Conservation (phyloP, 2,113 vertebrate species). For the Erpornis zantholeuca region DNA sequence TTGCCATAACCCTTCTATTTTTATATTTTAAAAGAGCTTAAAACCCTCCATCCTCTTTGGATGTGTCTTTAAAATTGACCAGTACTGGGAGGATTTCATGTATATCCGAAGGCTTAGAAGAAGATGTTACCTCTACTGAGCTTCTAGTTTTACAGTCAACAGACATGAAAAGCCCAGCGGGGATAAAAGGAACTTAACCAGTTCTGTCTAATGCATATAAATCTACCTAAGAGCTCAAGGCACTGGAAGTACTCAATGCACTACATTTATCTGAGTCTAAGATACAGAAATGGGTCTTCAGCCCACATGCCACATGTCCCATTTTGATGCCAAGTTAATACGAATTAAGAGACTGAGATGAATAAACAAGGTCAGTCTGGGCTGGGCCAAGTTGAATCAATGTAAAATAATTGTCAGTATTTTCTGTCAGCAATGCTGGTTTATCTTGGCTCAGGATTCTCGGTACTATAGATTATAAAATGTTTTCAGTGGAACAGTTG, state of each 20-base stretch:
- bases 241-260: conserved; percentile 64
- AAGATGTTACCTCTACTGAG: conserved; percentile 64
- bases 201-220: conserved; percentile 81
- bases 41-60: conserved; percentile 75
- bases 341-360: conserved; percentile 72
- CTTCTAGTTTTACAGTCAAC: conserved; percentile 80
- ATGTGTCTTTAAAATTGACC: conserved; percentile 79
- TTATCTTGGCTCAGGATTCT: conserved; percentile 71
- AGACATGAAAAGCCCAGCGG: conserved; percentile 76
- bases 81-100: conserved; percentile 79
- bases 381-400: conserved; percentile 72
- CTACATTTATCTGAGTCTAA: conserved; percentile 67
- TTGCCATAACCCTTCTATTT: conserved; percentile 78
- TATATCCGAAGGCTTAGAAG: conserved; percentile 79
- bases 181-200: conserved; percentile 81
- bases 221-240: conserved; percentile 82
- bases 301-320: conserved; percentile 70
- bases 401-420: conserved; percentile 74
- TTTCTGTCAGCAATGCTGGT: conserved; percentile 71
- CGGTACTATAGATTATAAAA: conserved; percentile 63
- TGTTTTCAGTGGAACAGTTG: conserved; percentile 65
- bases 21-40: conserved; percentile 82
- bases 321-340: conserved; percentile 73
- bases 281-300: conserved; percentile 72
- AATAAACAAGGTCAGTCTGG: conserved; percentile 78